phyloP scores from a whole-genome alignment of 2,888 invertebrate genomes.

The Sarcophaga caerulescens region DNA sequence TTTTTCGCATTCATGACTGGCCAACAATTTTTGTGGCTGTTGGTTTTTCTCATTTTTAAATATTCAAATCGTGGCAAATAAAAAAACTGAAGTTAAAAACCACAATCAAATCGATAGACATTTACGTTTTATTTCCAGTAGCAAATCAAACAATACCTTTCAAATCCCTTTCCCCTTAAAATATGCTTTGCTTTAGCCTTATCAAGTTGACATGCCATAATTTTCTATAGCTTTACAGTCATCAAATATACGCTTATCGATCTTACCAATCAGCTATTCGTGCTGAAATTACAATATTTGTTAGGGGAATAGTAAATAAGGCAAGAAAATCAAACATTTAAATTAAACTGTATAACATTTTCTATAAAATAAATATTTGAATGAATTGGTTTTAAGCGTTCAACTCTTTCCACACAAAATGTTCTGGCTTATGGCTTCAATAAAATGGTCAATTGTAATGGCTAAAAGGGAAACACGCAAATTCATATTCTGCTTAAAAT shows the following conservation, averaged over 20 bases:
- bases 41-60: constrained; percentile 1
- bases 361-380: constrained; percentile 66
- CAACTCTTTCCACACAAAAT: neutral
- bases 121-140: constrained; percentile 24
- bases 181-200: constrained; percentile 40
- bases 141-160: constrained; percentile 40
- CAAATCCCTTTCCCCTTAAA: constrained; percentile 22
- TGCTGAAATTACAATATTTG: constrained; percentile 43
- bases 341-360: constrained; percentile 65
- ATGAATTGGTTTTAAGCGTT: constrained; percentile 56
- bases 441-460: constrained; percentile 70
- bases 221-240: constrained; percentile 40
- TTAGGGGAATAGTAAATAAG: constrained; percentile 18
- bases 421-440: constrained; percentile 65
- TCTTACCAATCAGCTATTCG: constrained; percentile 65
- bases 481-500: constrained; percentile 59
- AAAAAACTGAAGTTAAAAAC: constrained; percentile 45
- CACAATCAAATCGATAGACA: constrained; percentile 64
- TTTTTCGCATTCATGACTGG: constrained; percentile 67
- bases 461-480: constrained; percentile 47
- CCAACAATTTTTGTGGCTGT: constrained; percentile 54
- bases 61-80: constrained; percentile 2
- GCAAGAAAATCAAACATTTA: constrained; percentile 65
- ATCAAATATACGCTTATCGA: constrained; percentile 60
- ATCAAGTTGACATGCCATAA: constrained; percentile 61